Evolutionary conservation across 1,140 invertebrate species (phyloP).

Genomic region (Leguminivora glycinivorella): DNA sequence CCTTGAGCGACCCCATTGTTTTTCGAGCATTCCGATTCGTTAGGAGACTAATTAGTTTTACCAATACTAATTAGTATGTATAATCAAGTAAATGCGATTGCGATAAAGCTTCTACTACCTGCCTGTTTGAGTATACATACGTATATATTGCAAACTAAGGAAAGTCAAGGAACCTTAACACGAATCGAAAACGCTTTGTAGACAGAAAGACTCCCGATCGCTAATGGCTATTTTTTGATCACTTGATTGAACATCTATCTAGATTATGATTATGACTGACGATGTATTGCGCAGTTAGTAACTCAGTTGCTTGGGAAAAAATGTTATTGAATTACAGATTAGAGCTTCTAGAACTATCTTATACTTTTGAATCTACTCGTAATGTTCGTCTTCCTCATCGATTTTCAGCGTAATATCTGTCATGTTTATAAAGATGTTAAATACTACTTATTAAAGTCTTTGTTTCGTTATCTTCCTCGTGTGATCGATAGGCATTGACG

Average conservation of each 20-base stretch:
- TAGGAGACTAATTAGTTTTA: neutral
- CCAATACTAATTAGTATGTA: neutral
- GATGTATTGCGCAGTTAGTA: constrained; percentile 9
- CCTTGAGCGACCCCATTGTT: neutral
- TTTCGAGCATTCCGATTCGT: neutral
- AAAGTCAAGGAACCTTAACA: neutral
- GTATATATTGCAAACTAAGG: neutral
- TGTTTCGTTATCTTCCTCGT: constrained; percentile 28
- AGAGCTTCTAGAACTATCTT: neutral
- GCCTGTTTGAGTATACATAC: neutral
- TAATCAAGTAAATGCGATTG: neutral
- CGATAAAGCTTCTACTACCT: neutral
- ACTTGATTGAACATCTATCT: constrained; percentile 1
- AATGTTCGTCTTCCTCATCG: neutral
- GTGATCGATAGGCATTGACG: constrained; percentile 15
- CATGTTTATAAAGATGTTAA: neutral
- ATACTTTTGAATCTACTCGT: neutral
- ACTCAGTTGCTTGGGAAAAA: neutral
- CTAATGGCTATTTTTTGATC: constrained; percentile 7
- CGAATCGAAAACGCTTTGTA: neutral
- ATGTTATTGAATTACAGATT: neutral
- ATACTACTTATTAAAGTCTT: constrained; percentile 9
- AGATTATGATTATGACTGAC: neutral
- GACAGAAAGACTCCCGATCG: neutral
- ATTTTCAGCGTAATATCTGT: neutral